Evolutionary conservation across 2,797 vertebrate genomes (phyloP), one percentile per base, ranked within the genome.

Genomic region (Tapirus indicus): DNA sequence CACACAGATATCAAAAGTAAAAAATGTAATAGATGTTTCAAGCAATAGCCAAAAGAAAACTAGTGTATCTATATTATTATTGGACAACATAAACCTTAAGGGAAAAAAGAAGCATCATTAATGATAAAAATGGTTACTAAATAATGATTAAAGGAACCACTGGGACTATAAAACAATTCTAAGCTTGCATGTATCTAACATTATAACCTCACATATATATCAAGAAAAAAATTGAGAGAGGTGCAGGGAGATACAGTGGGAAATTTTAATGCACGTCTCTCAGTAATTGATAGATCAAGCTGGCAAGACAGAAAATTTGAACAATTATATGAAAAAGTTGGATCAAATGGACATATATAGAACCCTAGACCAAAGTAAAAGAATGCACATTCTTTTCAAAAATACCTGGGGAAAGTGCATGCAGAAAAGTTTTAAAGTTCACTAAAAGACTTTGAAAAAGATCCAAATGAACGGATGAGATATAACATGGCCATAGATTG

Each of bases 161-260:
- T 87, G 86, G 47, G 32, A 90, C 86, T 72, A 56, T 25, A 78
- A 79, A 78, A 86, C n/a, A 11, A 95, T 62, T 52, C 54, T 69
- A 77, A 92, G 75, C 4, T 68, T 52, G 2, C 60, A 35, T 54
- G 35, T 16, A 66, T 4, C 27, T 71, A n/a, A 77, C 69, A 44
- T 35, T 84, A 77, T 2, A 21, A 78, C 13, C 9, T 64, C 10
- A 86, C 21, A 52, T 47, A 74, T 41, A 62, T 29, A 62, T 18
- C 7, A 38, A 74, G 35, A 64, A 74, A 64, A 60, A 92, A 66
- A 60, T 0, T 29, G 27, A 38, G 35, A 80, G 35, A 87, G 1
- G 7, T 74, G 3, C 8, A 72, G 38, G 13, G 68, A 79, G 6
- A 47, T 74, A 32, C 1, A 47, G 20, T 32, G 13, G 6, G 47